Evolutionary conservation across 2,888 invertebrate genomes (phyloP).

Genomic region (Callinectes sapidus): DNA sequence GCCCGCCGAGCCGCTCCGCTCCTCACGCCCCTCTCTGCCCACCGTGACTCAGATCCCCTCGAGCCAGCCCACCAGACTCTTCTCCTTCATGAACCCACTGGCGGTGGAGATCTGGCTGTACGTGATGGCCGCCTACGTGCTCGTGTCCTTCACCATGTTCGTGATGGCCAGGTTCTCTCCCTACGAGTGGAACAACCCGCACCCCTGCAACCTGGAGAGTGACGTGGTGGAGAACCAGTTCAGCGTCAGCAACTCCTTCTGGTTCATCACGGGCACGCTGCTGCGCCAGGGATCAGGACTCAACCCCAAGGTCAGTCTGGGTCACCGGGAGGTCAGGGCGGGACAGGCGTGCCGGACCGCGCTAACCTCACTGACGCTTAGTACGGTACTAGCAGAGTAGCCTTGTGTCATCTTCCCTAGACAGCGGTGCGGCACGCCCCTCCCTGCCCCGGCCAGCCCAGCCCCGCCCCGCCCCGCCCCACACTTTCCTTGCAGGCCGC

Average conservation of each 20-base stretch:
- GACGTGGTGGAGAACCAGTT: constrained; percentile 94
- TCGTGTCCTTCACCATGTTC: constrained; percentile 95
- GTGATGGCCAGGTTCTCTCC: constrained; percentile 98
- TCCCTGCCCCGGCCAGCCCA: not conserved
- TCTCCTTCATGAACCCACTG: constrained; percentile 97
- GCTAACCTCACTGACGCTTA: not conserved
- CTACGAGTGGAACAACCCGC: constrained; percentile 93
- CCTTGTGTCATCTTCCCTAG: not conserved
- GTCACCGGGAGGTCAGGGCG: not conserved
- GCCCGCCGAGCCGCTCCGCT: not conserved
- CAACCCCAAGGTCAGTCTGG: constrained; percentile 87
- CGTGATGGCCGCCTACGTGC: constrained; percentile 93
- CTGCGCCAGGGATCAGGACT: constrained; percentile 94
- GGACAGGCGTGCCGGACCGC: not conserved
- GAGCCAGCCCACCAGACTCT: constrained; percentile 80
- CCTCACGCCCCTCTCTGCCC: not conserved
- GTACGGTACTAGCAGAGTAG: not conserved
- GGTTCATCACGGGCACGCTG: constrained; percentile 97
- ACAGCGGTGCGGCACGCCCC: not conserved
- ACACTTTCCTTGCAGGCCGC: constrained; percentile 13
- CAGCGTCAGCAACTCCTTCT: constrained; percentile 95
- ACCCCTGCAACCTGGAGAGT: constrained; percentile 82
- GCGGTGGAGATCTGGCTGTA: constrained; percentile 98
- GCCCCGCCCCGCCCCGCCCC: not conserved
- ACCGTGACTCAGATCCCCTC: constrained; percentile 65